phyloP scores from a whole-genome alignment of 2,888 invertebrate genomes.

The Leptothorax acervorum region DNA sequence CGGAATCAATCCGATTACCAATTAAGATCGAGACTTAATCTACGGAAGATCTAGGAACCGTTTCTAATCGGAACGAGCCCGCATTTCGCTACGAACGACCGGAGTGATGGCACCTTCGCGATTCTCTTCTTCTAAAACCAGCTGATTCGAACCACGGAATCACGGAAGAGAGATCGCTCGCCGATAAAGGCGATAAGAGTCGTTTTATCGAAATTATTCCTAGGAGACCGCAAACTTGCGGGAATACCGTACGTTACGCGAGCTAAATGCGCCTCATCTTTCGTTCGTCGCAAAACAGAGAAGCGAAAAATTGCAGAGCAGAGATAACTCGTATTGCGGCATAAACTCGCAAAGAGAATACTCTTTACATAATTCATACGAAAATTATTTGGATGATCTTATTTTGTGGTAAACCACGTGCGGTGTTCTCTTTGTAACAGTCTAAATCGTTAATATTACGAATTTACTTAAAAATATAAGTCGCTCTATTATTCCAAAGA shows the following conservation, averaged over 20 bases:
- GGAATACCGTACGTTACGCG: background rate
- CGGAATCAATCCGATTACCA: constrained; percentile 51
- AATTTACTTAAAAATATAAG: background rate
- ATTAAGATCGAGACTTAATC: constrained; percentile 61
- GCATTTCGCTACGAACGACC: constrained; percentile 54
- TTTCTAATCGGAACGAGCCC: constrained; percentile 19
- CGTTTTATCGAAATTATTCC: constrained; percentile 48
- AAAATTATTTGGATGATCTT: background rate
- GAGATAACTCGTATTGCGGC: constrained; percentile 11
- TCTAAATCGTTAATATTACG: background rate
- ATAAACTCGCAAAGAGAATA: constrained; percentile 4
- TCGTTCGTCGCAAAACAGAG: background rate
- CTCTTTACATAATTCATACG: constrained; percentile 14
- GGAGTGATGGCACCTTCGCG: constrained; percentile 52
- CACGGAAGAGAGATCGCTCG: constrained; percentile 52
- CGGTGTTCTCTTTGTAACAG: background rate
- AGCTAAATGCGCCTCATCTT: constrained; percentile 4
- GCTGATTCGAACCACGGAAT: constrained; percentile 14
- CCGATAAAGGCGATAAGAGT: constrained; percentile 59
- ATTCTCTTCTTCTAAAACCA: constrained; percentile 44
- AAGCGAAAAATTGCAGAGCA: constrained; percentile 25
- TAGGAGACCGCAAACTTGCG: constrained; percentile 26
- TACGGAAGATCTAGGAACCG: constrained; percentile 20
- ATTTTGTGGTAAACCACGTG: background rate
- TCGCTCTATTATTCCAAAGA: background rate